Evolutionary conservation across 1,140 invertebrate species (phyloP), one percentile per base, ranked within the genome.

Genomic region (Pseudomyrmex gracilis): DNA sequence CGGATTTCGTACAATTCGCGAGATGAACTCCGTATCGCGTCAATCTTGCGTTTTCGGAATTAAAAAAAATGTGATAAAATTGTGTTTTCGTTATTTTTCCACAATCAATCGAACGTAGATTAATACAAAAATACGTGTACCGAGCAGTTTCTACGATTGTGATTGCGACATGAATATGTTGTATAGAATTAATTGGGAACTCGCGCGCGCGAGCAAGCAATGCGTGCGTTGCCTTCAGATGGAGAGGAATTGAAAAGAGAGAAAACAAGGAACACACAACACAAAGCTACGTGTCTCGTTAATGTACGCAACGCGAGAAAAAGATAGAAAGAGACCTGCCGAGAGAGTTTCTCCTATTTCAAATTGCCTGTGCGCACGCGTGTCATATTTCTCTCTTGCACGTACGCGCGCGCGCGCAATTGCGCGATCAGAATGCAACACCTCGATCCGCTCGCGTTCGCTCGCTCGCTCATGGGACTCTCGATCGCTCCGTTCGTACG

Each of bases 361-460:
- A 88, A 90, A 90, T 90, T 90, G 86, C 57, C 73, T 85, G 63
- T 78, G 77, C 86, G 67, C 64, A 20, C 20, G 78, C 86, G 82
- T 86, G 87, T 90, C 78, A 90, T 90, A 89, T 88, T 89, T 90
- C 87, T 89, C 84, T 10, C 2, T 22, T 17, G 10, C 73, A 66
- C 60, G 47, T 76, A 76, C 47, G 55, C 43, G 60, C 73, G 55
- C 43, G 60, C 73, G n/a, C 70, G 83, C 87, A 85, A 80, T 85
- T 61, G 78, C 71, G 77, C 73, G 77, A 86, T 88, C 85, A 87
- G 66, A 82, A 83, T 85, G 84, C 85, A 83, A 83, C 84, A 85
- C 86, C 77, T 85, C 83, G 80, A 58, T 82, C 83, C 85, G 88
- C 58, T 73, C 55, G 71, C 55, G 53, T 17, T 74, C 71, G 73